Evolutionary conservation across 1,140 invertebrate genomes (phyloP).

Genomic region (Drosophila sp.): DNA sequence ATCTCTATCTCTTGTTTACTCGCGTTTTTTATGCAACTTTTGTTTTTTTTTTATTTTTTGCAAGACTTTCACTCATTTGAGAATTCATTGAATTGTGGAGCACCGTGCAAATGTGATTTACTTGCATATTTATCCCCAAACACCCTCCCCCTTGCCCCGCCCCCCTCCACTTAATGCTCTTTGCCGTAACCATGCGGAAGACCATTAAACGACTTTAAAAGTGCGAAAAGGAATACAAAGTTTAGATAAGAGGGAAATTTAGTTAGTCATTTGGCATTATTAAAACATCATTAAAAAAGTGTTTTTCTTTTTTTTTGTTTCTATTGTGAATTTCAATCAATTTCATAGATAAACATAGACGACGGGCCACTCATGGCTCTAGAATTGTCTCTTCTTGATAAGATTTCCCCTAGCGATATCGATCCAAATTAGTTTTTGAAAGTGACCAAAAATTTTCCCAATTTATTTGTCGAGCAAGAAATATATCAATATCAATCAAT

Average conservation of each 20-base stretch:
- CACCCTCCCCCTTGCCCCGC: neutral
- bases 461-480: conserved; percentile 23
- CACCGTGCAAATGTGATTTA: conserved; percentile 33
- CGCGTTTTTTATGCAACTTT: conserved; percentile 19
- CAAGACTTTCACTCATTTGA: conserved; percentile 75
- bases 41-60: neutral
- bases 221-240: neutral
- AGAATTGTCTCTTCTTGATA: neutral
- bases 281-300: no score
- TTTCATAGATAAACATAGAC: neutral
- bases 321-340: neutral
- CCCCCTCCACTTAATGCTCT: neutral
- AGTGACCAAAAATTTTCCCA: conserved; percentile 12
- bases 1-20: neutral
- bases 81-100: conserved; percentile 65
- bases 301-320: no score
- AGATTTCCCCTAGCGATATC: neutral
- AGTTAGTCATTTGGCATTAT: neutral
- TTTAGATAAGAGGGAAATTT: conserved; percentile 1
- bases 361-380: neutral
- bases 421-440: conserved; percentile 5
- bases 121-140: conserved; percentile 38
- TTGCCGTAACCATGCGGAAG: conserved; percentile 4
- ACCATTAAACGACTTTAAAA: neutral
- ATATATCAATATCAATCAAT: conserved; percentile 23